Base-by-base conservation (phyloP, 2,888 invertebrate genomes). In the Nymphalis c-album region DNA sequence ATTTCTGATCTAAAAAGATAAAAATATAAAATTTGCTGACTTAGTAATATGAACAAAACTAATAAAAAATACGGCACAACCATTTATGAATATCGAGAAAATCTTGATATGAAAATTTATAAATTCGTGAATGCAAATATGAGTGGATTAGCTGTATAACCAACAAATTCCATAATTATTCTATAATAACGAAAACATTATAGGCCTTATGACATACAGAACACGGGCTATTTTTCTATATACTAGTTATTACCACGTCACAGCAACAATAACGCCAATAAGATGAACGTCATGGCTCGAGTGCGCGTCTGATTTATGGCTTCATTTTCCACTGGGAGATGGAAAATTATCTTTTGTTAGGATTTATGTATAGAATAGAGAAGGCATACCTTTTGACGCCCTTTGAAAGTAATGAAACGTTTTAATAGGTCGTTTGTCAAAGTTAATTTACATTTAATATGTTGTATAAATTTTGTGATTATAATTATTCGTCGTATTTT, bases 251-350 rank as follows among this genome's bases (percentile, higher is more conserved):
- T 70, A 48, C 20, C 22, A 58, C 72, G 68, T 73, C 70, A 70
- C 71, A 67, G 57, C 67, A 69, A 63, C 69, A 71, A 77, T 76
- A 78, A 80, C 76, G 75, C 71, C 75, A 75, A 74, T 79, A 80
- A 80, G 76, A 82, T 80, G 77, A 77, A 76, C 77, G 77, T 73
- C 79, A 74, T 72, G 72, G 72, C 73, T 69, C 72, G 74, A 74
- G 74, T 72, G 72, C 71, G 67, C 71, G 66, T 71, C 74, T 80
- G 81, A 82, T 82, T 81, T 82, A 82, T 77, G 78, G 71, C 75
- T 76, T 80, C 78, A 80, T 82, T 80, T 78, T 76, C 76, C 74
- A 76, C 70, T 59, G 71, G 64, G 72, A 73, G 59, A 60, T 73
- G 70, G 68, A 72, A 75, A 75, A 77, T 77, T 77, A 77, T 75